A percentile compares a stretch with the other conserved stretches of the same genome.
These are phyloP conservation scores for Pseudorectes ferrugineus DNA, from an alignment of 2,113 vertebrate species.

Conservation along the genomic window DNA sequence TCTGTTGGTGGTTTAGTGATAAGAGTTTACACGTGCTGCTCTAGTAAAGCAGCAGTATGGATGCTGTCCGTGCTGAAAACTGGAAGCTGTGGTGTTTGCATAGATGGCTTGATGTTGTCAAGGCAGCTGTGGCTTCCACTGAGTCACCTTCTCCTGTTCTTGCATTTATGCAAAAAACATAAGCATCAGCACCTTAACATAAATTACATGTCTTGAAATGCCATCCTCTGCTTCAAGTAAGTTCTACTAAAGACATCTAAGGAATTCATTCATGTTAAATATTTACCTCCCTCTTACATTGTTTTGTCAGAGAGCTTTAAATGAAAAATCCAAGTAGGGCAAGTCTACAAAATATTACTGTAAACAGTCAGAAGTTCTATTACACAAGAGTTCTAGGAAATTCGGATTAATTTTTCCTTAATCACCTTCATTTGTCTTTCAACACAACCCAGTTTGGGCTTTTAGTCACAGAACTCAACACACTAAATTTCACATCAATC, in stretches of 20 bases:
- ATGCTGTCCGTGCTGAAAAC: neutral
- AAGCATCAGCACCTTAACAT: neutral
- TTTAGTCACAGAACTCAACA: neutral
- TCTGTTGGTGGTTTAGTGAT: neutral
- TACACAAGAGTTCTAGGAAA: neutral
- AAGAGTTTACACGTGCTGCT: neutral
- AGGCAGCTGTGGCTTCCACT: neutral
- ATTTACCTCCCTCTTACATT: slow-evolving; percentile 3
- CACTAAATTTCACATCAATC: neutral
- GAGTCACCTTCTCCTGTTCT: neutral
- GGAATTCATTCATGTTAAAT: neutral
- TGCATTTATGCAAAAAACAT: neutral
- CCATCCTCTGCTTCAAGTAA: neutral
- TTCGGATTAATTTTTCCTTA: neutral
- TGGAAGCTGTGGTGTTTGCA: neutral
- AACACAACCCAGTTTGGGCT: neutral
- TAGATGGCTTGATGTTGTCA: neutral
- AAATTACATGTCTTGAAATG: neutral
- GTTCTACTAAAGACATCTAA: neutral
- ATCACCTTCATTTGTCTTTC: neutral
- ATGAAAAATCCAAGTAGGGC: neutral
- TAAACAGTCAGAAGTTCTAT: neutral
- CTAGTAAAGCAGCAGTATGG: neutral
- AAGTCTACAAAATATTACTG: neutral
- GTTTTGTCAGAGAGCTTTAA: neutral